Evolutionary conservation across 2,797 vertebrate species (phyloP), one percentile per base, ranked within the genome.

Genomic region (Ptychobarbus kaznakovi): DNA sequence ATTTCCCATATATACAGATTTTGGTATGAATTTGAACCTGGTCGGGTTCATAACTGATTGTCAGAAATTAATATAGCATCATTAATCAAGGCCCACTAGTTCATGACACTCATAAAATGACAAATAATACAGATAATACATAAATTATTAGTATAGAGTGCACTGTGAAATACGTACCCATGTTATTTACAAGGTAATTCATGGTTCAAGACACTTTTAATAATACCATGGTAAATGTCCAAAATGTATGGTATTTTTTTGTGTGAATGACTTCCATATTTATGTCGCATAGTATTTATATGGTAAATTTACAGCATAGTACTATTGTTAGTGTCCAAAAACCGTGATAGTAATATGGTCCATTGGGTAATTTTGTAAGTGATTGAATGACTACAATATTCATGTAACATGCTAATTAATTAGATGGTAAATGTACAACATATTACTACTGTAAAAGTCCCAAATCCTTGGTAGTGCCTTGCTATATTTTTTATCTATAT

Each of bases 51-150:
- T 44, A 44, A 44, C 42, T 53, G 32, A 35, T 35, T 66, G 78
- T 49, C 61, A 49, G 42, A 66, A 80, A 49, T 66, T 3, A 80
- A 80, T 32, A 80, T 22, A 80, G 25, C 61, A 32, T 49, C 42
- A 35, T 49, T 22, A 46, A 80, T 80, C 61, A 66, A 80, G 25
- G 18, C 25, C 42, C 61, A 22, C 18, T 22, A 68, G 78, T 49
- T 35, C 61, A n/a, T 9, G 42, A 44, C 18, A 51, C 6, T 68
- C 18, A 51, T 6, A 80, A 51, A 68, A 80, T 51, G 20, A 68
- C 18, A 51, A 78, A 63, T 44, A 44, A 10, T n/a, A 58, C 32
- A 58, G 20, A 38, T 76, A 38, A 77, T n/a, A 58, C 22, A 38
- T 53, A 11, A 20, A 35, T 58, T 15, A 35, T 44, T 63, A 25